Evolutionary conservation across 2,113 vertebrate species (phyloP).

Genomic region (Abramis brama): DNA sequence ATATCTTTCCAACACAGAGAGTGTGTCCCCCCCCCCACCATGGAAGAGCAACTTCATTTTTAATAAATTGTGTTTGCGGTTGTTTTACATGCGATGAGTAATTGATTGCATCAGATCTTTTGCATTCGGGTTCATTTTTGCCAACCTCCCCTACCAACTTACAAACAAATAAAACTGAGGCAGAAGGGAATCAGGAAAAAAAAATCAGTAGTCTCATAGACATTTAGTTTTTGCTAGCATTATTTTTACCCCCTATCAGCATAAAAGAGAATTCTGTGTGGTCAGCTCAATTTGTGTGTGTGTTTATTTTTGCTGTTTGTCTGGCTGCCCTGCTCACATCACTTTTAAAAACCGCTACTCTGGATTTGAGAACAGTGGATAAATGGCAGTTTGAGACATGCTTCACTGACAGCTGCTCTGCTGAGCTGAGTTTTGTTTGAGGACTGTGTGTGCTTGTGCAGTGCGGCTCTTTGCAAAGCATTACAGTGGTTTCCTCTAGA

Average conservation of each 20-base stretch:
- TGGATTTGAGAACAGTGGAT: conserved; percentile 28
- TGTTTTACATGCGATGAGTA: conserved; percentile 45
- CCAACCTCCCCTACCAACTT: background rate
- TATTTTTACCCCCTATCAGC: conserved; percentile 44
- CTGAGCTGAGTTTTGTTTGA: conserved; percentile 13
- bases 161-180: conserved; percentile 2
- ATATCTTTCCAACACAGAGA: conserved; percentile 8
- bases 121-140: conserved; percentile 8
- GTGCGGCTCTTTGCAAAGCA: background rate
- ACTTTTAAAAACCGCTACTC: conserved; percentile 21
- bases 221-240: conserved; percentile 43
- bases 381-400: conserved; percentile 19
- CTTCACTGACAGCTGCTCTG: conserved; percentile 47
- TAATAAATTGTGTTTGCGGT: conserved; percentile 42
- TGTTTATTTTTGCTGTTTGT: conserved; percentile 22
- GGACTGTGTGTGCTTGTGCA: conserved; percentile 18
- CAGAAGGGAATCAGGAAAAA: background rate
- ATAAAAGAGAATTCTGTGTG: conserved; percentile 1
- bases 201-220: conserved; percentile 16
- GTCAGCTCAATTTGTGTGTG: conserved; percentile 41
- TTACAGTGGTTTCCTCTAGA: background rate
- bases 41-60: conserved; percentile 42
- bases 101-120: conserved; percentile 47
- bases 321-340: conserved; percentile 25
- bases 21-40: background rate